Evolutionary conservation across 2,113 vertebrate species (phyloP), one percentile per base, ranked within the genome.

Genomic region (Pycnonotus jocosus): DNA sequence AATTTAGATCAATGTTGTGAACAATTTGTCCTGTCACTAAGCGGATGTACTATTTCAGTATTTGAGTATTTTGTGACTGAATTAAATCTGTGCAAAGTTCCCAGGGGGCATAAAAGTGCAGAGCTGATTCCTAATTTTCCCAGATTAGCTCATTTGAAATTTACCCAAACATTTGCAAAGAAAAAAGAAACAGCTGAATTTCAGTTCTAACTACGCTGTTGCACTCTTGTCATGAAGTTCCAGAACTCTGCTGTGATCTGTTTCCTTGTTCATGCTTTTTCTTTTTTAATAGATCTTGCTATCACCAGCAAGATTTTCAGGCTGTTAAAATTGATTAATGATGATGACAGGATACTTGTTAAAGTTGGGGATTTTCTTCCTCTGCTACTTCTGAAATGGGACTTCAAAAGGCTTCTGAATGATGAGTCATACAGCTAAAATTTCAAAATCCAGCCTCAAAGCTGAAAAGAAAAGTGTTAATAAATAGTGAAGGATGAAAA

Each of bases 341-440:
- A 47, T 85, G 19, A 70, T 92, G 64, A 88, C 57, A 93, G 12
- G 61, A 76, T 81, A 45, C 35, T 70, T 95, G 54, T 61, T 77
- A 70, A 80, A 79, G 37, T 2, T 85, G 16, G 4, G 4, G 0
- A 4, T 58, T 48, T 91, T 74, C 28, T 21, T n/a, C 9, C 3
- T 42, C 17, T 72, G 12, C 42, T 72, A 15, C 42, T 79, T 81
- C 62, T 90, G 66, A 66, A 72, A 8, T 31, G 25, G 25, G 15
- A 90, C 76, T 92, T 96, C 83, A 92, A 89, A 96, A 96, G 38
- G 24, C 40, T 81, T 85, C 51, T 60, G 65, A 90, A 71, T 2
- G 5, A 62, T 95, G 88, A 96, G 24, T 96, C 89, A 85, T 68
- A 35, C 12, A 78, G 66, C 50, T 89, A 78, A 86, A 35, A 87